phyloP scores from a whole-genome alignment of 2,888 invertebrate species.

The Laothoe populi region DNA sequence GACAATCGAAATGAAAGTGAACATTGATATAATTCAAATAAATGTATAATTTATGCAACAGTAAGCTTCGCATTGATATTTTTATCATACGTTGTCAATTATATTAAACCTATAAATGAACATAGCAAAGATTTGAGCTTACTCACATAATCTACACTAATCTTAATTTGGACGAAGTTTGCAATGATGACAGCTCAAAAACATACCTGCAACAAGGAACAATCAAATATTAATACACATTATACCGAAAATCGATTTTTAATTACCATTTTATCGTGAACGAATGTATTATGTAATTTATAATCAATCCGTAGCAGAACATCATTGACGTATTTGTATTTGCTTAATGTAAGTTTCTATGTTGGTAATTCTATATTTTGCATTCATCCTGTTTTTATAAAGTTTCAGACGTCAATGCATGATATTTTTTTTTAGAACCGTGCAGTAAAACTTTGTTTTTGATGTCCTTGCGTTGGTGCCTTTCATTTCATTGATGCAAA shows the following conservation, averaged over 20 bases:
- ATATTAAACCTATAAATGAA: no score
- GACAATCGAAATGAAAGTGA: background rate
- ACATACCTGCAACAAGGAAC: slow-evolving; percentile 16
- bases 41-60: no score
- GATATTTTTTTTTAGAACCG: background rate
- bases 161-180: no score
- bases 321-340: background rate
- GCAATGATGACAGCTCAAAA: background rate
- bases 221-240: background rate
- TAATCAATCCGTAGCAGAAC: background rate
- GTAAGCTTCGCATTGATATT: no score
- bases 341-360: background rate
- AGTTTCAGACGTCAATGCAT: background rate
- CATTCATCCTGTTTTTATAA: background rate
- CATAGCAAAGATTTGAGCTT: no score
- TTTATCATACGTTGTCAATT: no score
- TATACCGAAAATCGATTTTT: background rate
- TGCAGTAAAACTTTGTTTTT: background rate
- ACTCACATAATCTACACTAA: no score
- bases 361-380: background rate
- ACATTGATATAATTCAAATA: background rate
- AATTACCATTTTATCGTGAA: background rate
- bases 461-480: no score
- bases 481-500: no score
- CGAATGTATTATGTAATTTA: background rate